Percentiles rank a stretch among this genome's conserved stretches.
Evolutionary conservation across 2,797 vertebrate genomes (phyloP).

Genomic region (Scarus forsteni): DNA sequence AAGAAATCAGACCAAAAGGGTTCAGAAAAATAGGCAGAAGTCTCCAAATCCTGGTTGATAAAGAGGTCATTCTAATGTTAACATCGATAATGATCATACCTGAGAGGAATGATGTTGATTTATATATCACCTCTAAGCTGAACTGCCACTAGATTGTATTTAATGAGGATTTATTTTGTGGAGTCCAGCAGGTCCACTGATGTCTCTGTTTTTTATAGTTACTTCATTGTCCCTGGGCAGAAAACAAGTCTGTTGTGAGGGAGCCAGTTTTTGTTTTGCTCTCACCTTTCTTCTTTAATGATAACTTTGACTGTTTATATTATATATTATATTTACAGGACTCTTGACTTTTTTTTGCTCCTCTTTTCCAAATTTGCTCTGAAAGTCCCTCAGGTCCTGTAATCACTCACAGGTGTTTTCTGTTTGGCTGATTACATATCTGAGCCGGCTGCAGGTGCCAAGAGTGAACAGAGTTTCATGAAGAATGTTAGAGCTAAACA

Average conservation of each 20-base stretch:
- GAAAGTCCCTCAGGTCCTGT: background rate
- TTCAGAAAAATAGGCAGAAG: no score
- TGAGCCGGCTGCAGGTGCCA: background rate
- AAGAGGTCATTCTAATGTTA: no score
- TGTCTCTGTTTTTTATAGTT: background rate
- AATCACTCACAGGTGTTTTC: background rate
- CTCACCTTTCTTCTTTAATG: background rate
- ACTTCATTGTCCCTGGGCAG: background rate
- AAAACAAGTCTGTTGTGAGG: constrained; percentile 2
- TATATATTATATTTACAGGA: background rate
- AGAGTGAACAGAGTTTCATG: background rate
- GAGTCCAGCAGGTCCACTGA: no score
- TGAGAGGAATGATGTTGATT: no score
- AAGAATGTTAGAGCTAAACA: no score
- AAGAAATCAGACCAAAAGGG: no score
- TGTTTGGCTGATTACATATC: background rate
- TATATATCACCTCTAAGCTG: no score
- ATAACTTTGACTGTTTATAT: background rate
- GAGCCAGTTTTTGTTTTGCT: constrained; percentile 6
- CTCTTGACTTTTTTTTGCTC: background rate
- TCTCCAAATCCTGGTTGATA: no score
- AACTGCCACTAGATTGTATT: no score
- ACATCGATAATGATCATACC: no score
- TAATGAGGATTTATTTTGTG: no score
- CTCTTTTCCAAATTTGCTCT: background rate